A percentile compares a stretch with the other conserved stretches of the same genome.
phyloP scores from a whole-genome alignment of 2,888 invertebrate genomes.

The Lordiphosa andalusiaca region DNA sequence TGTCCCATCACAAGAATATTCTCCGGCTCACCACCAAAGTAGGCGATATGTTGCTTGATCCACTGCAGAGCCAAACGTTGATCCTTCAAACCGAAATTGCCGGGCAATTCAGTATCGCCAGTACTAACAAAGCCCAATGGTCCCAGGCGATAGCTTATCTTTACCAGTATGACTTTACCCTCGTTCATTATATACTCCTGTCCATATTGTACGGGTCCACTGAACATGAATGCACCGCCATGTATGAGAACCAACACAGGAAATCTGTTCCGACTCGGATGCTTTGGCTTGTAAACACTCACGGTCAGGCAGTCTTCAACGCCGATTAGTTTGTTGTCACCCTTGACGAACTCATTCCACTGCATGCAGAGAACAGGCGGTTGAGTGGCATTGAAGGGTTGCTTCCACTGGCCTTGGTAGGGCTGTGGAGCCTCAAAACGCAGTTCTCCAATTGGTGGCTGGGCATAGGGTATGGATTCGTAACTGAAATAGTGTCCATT shows the following conservation, averaged over 20 bases:
- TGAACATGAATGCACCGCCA: conserved; percentile 88
- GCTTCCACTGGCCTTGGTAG: conserved; percentile 55
- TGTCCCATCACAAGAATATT: conserved; percentile 86
- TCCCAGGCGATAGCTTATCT: conserved; percentile 87
- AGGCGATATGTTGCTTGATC: conserved; percentile 69
- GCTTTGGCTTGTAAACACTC: conserved; percentile 83
- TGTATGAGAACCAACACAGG: conserved; percentile 86
- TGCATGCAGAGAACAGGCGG: conserved; percentile 84
- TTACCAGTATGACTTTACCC: conserved; percentile 84
- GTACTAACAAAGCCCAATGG: conserved; percentile 88
- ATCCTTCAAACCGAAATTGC: conserved; percentile 50
- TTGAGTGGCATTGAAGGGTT: conserved; percentile 81
- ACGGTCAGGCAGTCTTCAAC: conserved; percentile 86
- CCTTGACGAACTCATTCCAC: conserved; percentile 81
- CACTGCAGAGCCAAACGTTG: conserved; percentile 50
- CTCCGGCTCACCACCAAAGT: conserved; percentile 81
- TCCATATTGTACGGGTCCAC: conserved; percentile 81
- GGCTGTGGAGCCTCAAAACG: conserved; percentile 81
- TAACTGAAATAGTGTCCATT: conserved; percentile 82
- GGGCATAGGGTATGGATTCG: conserved; percentile 85
- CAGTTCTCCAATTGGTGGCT: conserved; percentile 84
- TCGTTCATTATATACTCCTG: conserved; percentile 83
- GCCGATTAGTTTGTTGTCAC: conserved; percentile 79
- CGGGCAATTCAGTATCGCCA: conserved; percentile 84
- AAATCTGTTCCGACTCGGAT: conserved; percentile 55